Conservation (phyloP, 30 jellyfish, hydroid and myxozoan species). For the Phacellophora camtschatica region DNA sequence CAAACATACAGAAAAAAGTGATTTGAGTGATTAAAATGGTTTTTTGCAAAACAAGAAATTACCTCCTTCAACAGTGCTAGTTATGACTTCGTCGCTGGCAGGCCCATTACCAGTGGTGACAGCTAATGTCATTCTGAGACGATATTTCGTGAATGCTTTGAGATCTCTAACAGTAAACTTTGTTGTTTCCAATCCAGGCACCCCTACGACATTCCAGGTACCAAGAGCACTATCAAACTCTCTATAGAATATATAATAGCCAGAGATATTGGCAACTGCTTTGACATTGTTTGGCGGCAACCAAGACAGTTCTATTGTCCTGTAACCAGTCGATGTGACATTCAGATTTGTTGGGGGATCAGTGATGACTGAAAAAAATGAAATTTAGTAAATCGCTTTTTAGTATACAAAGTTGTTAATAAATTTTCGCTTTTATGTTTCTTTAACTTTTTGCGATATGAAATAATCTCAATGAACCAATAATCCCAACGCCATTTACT, state of each 20-base stretch:
- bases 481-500: no score
- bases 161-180: slow-evolving; percentile 5
- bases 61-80: slow-evolving; percentile 60
- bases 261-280: neutral
- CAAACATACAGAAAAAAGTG: no score
- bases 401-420: no score
- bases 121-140: slow-evolving; percentile 55
- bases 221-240: slow-evolving; percentile 9
- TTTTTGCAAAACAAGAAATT: no score
- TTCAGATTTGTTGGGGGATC: slow-evolving; percentile 34
- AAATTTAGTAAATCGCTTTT: no score
- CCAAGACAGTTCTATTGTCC: slow-evolving; percentile 50
- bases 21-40: no score
- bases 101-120: slow-evolving; percentile 53
- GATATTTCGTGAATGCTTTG: slow-evolving; percentile 41
- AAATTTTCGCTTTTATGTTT: no score
- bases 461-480: no score
- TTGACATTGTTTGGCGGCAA: slow-evolving; percentile 23
- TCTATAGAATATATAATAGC: slow-evolving; percentile 43
- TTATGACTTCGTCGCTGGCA: slow-evolving; percentile 36
- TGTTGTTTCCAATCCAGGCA: slow-evolving; percentile 23
- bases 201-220: slow-evolving; percentile 31
- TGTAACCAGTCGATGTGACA: slow-evolving; percentile 13
- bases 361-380: slow-evolving; percentile 4
- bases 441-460: no score